Evolutionary conservation across 1,140 invertebrate species (phyloP).

Genomic region (Ceratina calcarata): DNA sequence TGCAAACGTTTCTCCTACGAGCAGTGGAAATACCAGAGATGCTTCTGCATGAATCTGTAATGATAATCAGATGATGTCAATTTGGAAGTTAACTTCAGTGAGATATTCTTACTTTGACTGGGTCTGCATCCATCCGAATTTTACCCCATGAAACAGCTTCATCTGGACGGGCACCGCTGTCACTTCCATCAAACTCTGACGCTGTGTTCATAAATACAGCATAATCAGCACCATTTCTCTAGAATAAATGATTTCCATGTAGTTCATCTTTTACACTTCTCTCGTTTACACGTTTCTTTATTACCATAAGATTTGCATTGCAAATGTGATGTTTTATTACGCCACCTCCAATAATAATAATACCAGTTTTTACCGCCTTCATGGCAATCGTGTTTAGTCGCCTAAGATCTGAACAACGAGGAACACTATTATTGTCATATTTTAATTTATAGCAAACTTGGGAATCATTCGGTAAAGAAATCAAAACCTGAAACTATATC

Average conservation of each 20-base stretch:
- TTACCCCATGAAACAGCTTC: conserved; percentile 99
- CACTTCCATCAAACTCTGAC: conserved; percentile 98
- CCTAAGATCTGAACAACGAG: conserved; percentile 86
- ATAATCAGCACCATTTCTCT: conserved; percentile 99
- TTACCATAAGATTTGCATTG: conserved; percentile 97
- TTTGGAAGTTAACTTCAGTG: conserved; percentile 7
- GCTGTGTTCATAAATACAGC: conserved; percentile 98
- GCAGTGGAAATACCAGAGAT: conserved; percentile 95
- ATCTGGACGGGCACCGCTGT: conserved; percentile 98
- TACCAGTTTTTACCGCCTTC: conserved; percentile 95
- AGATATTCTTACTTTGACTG: conserved; percentile 90
- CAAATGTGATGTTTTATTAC: conserved; percentile 99
- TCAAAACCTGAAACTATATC: conserved; percentile 93
- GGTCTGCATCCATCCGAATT: conserved; percentile 92
- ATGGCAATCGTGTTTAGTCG: conserved; percentile 97
- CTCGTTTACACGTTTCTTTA: conserved; percentile 5
- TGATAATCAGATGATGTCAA: conserved; percentile 35
- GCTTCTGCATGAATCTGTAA: conserved; percentile 94
- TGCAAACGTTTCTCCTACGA: conserved; percentile 98
- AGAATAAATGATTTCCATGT: conserved; percentile 55
- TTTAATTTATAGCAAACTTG: background rate
- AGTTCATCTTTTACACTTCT: background rate
- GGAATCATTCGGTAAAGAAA: background rate
- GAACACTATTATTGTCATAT: background rate
- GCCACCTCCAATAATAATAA: conserved; percentile 98